phyloP scores from a whole-genome alignment of 2,113 vertebrate species.

The Passer domesticus region DNA sequence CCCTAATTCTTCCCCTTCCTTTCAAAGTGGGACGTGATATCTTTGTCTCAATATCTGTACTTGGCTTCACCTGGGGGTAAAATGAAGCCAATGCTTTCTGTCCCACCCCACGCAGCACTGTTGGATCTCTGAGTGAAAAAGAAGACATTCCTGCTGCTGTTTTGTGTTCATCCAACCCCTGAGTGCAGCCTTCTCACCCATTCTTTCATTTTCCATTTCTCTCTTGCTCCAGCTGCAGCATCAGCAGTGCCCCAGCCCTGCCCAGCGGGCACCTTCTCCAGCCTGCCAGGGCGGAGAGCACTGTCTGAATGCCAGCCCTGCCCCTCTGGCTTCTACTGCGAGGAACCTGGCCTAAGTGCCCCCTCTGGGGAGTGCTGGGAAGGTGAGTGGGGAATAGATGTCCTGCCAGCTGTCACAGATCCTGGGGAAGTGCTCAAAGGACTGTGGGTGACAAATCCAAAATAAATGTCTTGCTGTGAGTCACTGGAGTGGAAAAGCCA shows the following conservation, averaged over 20 bases:
- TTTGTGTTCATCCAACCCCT: neutral
- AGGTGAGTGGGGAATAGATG: constrained; percentile 61
- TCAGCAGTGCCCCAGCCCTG: constrained; percentile 79
- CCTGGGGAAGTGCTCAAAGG: neutral
- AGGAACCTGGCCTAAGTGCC: constrained; percentile 72
- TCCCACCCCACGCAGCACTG: neutral
- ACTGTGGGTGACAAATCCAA: neutral
- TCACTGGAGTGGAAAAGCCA: neutral
- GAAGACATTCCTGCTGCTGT: neutral
- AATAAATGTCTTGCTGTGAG: neutral
- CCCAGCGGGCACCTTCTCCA: constrained; percentile 85
- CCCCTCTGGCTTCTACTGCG: constrained; percentile 82
- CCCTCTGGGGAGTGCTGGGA: constrained; percentile 82
- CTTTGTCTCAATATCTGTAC: neutral
- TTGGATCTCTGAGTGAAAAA: neutral
- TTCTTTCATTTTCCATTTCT: neutral
- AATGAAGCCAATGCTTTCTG: neutral
- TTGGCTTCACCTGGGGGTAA: neutral
- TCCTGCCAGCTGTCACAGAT: neutral
- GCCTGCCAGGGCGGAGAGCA: constrained; percentile 61
- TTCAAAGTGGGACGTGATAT: neutral
- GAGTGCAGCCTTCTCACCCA: neutral
- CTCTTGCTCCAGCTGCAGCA: constrained; percentile 72
- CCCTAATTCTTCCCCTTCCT: neutral
- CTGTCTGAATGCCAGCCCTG: constrained; percentile 81